These are phyloP conservation scores for Hydropsyche betteni DNA, from an alignment of 2,888 invertebrate species.

Conservation along the genomic window DNA sequence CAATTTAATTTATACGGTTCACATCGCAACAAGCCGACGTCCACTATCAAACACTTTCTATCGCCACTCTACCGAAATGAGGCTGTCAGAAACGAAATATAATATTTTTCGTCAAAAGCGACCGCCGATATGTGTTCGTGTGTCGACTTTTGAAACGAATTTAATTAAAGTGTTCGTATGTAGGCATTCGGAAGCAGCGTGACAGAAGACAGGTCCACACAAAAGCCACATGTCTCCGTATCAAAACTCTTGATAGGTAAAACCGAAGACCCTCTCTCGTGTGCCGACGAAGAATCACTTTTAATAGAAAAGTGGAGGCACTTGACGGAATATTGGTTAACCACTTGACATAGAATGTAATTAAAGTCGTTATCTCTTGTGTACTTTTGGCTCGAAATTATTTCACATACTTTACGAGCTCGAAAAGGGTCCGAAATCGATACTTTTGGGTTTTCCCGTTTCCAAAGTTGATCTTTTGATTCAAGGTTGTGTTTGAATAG, in stretches of 20 bases:
- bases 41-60: no score
- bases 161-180: conserved; percentile 21
- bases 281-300: conserved; percentile 26
- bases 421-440: no score
- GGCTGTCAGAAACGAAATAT: no score
- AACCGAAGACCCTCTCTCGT: no score
- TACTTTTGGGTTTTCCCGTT: no score
- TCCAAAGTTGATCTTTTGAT: no score
- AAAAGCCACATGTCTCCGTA: conserved; percentile 21
- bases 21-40: no score
- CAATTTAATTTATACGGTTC: no score
- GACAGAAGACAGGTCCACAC: conserved; percentile 10
- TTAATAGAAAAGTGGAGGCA: conserved; percentile 37
- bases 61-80: no score
- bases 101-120: no score
- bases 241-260: conserved; percentile 24
- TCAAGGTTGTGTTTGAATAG: no score
- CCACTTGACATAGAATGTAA: conserved; percentile 40
- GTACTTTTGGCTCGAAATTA: conserved; percentile 32
- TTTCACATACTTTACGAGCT: conserved; percentile 2
- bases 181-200: conserved; percentile 2
- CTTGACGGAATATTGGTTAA: conserved; percentile 41
- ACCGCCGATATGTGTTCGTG: no score
- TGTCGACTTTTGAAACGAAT: not conserved
- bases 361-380: conserved; percentile 24